These are phyloP conservation scores for Origma solitaria DNA, from an alignment of 2,113 vertebrate species.

Conservation along the genomic window DNA sequence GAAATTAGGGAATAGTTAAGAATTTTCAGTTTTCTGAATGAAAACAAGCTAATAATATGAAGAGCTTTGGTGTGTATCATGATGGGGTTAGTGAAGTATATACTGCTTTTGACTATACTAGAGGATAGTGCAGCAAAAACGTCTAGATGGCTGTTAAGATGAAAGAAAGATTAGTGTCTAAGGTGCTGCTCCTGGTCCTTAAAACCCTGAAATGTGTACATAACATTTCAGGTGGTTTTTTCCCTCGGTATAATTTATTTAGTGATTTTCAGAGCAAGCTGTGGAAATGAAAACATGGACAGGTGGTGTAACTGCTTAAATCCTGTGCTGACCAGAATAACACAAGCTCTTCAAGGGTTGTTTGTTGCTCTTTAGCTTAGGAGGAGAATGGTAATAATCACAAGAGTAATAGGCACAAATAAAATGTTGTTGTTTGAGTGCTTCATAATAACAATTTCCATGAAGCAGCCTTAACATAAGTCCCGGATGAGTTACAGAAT, in stretches of 20 bases:
- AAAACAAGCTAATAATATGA: not conserved
- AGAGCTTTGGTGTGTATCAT: accelerated
- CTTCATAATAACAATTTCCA: not conserved
- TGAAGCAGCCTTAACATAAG: not conserved
- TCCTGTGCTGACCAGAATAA: not conserved
- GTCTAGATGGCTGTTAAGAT: not conserved
- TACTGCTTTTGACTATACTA: not conserved
- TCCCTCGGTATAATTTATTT: not conserved
- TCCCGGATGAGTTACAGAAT: not conserved
- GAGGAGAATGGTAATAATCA: not conserved
- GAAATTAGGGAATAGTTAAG: not conserved
- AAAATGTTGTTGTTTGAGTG: not conserved
- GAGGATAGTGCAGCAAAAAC: not conserved
- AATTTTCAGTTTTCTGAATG: not conserved
- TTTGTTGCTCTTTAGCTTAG: not conserved
- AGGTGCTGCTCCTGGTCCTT: not conserved
- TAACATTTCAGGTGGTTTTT: not conserved
- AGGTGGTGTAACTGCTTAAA: not conserved
- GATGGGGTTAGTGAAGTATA: not conserved
- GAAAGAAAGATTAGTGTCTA: not conserved
- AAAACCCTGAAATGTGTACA: not conserved
- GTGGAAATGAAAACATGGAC: not conserved
- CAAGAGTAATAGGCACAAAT: not conserved
- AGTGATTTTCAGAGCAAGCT: not conserved
- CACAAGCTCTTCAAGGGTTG: not conserved